Evolutionary conservation across 2,888 invertebrate species (phyloP), one percentile per base, ranked within the genome.

Genomic region (Acronicta leporina): DNA sequence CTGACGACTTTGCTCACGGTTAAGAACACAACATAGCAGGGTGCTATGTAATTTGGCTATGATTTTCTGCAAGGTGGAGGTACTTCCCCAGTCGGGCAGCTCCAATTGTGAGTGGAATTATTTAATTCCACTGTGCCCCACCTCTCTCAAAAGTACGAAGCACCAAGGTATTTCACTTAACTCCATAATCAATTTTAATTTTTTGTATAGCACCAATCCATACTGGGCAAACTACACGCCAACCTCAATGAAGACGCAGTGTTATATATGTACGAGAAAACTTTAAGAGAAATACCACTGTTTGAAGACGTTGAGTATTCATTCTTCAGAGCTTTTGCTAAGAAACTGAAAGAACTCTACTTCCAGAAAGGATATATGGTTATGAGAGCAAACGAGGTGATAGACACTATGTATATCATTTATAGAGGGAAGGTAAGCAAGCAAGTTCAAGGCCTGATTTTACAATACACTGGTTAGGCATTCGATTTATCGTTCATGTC

Each of bases 181-280:
- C 27, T 5, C 10, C 3, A 3, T 33, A 4, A 11, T 33, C 6
- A 1, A 38, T 38, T n/a, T n/a, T 38, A 11, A 35, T 27, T 45
- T 51, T 50, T 15, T 47, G 51, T 83, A 61, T 71, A 94, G 94
- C 94, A 94, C 58, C 93, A 94, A 85, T 87, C 88, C 38, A 94
- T 93, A 71, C 81, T 94, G 48, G 92, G 92, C 7, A 94, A 94
- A 80, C 78, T 95, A 41, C 95, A 95, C 79, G 92, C 95, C 38
- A 94, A 94, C 74, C 80, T 95, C 59, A 94, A 95, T 73, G 95
- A 95, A 89, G 95, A 95, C 68, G 92, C 94, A 5, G 93, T 95
- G 14, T 81, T 94, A 43, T 92, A 90, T 65, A 91, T 95, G 90
- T 95, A 95, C 69, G 95, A 95, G 75, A 91, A 92, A 65, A 95